Evolutionary conservation across 2,797 vertebrate genomes (phyloP).

Genomic region (Fringilla coelebs): DNA sequence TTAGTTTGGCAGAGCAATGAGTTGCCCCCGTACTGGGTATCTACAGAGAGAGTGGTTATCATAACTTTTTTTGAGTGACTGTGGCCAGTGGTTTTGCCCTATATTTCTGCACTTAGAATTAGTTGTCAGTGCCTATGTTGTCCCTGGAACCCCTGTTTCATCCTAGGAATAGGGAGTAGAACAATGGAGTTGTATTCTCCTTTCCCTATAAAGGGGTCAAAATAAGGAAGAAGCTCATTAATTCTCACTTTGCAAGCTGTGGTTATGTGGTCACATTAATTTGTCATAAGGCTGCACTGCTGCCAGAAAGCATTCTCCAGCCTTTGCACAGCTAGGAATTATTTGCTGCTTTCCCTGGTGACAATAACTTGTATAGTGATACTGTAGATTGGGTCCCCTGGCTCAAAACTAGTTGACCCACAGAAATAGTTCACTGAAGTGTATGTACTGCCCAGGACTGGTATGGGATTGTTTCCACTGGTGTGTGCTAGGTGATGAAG

Average conservation of each 20-base stretch:
- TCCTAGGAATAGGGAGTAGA: not conserved
- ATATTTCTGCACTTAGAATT: not conserved
- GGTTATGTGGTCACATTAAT: not conserved
- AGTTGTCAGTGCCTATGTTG: not conserved
- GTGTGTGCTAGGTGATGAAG: not conserved
- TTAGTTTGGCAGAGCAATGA: not conserved
- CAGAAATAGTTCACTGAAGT: not conserved
- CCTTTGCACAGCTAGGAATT: not conserved
- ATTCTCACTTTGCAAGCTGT: not conserved
- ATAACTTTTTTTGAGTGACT: not conserved
- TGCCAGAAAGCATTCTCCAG: not conserved
- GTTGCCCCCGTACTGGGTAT: not conserved
- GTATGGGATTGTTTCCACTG: not conserved
- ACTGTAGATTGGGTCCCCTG: not conserved
- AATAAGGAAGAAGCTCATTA: not conserved
- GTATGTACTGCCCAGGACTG: not conserved
- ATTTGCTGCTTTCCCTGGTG: not conserved
- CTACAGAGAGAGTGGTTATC: not conserved
- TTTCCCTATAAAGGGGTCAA: not conserved
- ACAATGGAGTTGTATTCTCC: not conserved
- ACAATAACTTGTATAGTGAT: not conserved
- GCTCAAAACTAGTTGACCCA: not conserved
- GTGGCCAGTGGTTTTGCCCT: not conserved
- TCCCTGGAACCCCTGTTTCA: not conserved
- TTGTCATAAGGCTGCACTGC: not conserved